These are phyloP conservation scores for Lamellibrachia satsuma DNA, from an alignment of 2,888 invertebrate species.

Conservation along the genomic window DNA sequence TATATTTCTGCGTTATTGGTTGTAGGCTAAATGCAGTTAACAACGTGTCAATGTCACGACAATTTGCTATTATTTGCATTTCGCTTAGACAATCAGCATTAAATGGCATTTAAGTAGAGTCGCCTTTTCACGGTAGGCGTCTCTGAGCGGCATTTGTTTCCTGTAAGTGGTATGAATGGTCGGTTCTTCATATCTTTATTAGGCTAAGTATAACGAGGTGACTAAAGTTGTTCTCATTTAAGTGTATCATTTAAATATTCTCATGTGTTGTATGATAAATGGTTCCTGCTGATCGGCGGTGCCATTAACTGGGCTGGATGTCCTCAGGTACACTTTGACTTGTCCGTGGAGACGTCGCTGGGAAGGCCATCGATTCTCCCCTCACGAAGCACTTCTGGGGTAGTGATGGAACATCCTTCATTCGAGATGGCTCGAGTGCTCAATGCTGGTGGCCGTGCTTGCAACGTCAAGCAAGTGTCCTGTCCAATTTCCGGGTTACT, in stretches of 20 bases:
- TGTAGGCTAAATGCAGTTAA: neutral
- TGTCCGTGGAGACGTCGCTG: neutral
- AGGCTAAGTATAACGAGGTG: too few relatives aligned
- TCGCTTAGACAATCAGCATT: neutral
- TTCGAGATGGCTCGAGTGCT: too few relatives aligned
- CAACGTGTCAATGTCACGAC: neutral
- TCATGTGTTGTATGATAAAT: too few relatives aligned
- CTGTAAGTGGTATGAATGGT: neutral
- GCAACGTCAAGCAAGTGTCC: neutral
- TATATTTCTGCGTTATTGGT: neutral
- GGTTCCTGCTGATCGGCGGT: too few relatives aligned
- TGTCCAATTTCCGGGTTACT: neutral
- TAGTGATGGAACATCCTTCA: too few relatives aligned
- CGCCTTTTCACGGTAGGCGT: neutral
- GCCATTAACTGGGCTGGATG: neutral
- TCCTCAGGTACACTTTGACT: neutral
- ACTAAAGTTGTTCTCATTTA: too few relatives aligned
- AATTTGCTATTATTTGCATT: neutral
- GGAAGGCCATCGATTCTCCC: neutral
- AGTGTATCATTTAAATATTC: too few relatives aligned
- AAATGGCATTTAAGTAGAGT: neutral
- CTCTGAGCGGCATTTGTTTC: neutral
- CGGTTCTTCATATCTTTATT: too few relatives aligned
- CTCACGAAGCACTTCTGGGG: too few relatives aligned
- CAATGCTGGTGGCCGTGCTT: too few relatives aligned